These are phyloP conservation scores for Sorex araneus DNA, from an alignment of 2,113 vertebrate species.

Conservation along the genomic window DNA sequence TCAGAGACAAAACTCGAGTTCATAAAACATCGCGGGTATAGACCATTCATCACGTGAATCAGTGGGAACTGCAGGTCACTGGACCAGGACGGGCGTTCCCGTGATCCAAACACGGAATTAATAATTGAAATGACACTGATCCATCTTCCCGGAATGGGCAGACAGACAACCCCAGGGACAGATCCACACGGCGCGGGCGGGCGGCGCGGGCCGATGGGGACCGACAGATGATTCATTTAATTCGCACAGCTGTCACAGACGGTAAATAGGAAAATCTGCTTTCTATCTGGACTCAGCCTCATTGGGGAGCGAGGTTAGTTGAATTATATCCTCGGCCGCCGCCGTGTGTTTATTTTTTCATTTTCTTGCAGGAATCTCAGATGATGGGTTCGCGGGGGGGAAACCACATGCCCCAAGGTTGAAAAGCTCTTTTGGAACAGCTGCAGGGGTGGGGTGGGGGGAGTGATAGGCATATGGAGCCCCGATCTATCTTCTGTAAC, in stretches of 20 bases:
- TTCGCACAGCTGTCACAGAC: conserved; percentile 84
- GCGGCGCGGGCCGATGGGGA: conserved; percentile 74
- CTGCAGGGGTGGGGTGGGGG: too few species aligned
- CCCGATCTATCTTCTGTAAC: not conserved
- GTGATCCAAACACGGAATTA: conserved; percentile 83
- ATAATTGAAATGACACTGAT: conserved; percentile 82
- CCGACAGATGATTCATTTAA: conserved; percentile 82
- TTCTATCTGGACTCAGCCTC: conserved; percentile 79
- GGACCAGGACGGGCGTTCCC: conserved; percentile 84
- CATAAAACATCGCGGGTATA: conserved; percentile 84
- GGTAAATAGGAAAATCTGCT: conserved; percentile 85
- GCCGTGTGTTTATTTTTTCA: conserved; percentile 81
- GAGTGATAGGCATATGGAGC: not conserved
- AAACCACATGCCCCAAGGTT: conserved; percentile 61
- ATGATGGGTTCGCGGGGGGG: conserved; percentile 76
- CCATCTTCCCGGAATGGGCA: conserved; percentile 83
- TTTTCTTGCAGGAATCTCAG: conserved; percentile 76
- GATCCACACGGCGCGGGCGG: conserved; percentile 69
- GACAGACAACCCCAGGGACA: conserved; percentile 81
- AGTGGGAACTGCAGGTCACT: conserved; percentile 85
- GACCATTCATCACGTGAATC: conserved; percentile 86
- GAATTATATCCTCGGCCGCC: conserved; percentile 76
- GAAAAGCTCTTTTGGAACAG: not conserved
- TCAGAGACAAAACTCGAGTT: conserved; percentile 85
- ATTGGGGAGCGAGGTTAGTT: conserved; percentile 71